Conservation (phyloP, 2,797 vertebrate genomes). For the Vespertilio murinus region DNA sequence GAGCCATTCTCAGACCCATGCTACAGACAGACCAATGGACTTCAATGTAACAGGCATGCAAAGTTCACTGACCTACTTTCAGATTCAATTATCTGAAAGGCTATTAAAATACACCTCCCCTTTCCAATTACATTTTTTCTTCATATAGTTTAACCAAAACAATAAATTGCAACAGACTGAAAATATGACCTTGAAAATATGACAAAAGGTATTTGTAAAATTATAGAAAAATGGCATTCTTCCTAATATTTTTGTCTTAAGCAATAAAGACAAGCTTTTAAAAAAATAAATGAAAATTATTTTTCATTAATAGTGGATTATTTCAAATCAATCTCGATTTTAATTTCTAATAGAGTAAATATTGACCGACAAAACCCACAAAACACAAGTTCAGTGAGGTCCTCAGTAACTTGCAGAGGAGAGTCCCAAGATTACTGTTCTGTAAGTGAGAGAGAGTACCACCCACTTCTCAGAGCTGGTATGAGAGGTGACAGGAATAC, state of each 20-base stretch:
- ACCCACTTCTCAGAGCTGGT: neutral
- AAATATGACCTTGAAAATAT: neutral
- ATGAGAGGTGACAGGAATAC: neutral
- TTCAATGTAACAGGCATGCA: neutral
- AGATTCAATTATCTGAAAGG: neutral
- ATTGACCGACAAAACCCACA: neutral
- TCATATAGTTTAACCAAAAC: slow-evolving; percentile 20
- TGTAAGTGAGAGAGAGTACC: neutral
- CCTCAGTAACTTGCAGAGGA: neutral
- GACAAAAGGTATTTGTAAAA: neutral
- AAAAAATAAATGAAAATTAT: no score
- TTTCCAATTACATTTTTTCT: neutral
- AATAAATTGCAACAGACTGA: neutral
- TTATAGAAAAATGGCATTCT: neutral
- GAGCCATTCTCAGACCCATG: neutral
- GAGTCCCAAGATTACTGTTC: neutral
- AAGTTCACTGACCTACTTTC: neutral
- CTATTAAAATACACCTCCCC: neutral
- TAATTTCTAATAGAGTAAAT: slow-evolving; percentile 29
- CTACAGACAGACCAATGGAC: neutral
- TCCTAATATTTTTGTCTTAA: neutral
- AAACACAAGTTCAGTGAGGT: neutral
- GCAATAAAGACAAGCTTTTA: no score
- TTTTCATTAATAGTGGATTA: neutral
- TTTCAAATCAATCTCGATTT: neutral